A percentile compares a stretch with the other conserved stretches of the same genome.
phyloP scores from a whole-genome alignment of 2,113 vertebrate species.

The Aythya baeri region DNA sequence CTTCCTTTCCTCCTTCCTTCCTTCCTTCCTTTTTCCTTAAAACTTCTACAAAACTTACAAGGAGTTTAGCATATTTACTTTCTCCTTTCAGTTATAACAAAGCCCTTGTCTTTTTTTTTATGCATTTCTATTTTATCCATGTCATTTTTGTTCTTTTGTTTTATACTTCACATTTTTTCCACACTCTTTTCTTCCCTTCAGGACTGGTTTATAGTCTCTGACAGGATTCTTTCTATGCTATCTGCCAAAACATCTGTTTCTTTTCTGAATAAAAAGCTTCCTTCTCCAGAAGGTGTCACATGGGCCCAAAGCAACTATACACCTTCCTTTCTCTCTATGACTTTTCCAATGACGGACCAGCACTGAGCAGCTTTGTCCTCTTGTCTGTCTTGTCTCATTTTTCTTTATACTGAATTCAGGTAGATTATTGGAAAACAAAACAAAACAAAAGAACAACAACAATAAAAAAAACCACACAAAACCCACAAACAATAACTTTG shows the following conservation, averaged over 20 bases:
- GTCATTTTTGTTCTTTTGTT: constrained; percentile 71
- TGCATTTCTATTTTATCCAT: constrained; percentile 69
- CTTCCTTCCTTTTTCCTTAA: background rate
- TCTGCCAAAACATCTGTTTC: constrained; percentile 79
- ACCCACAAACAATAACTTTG: background rate
- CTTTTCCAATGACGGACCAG: constrained; percentile 30
- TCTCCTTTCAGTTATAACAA: constrained; percentile 64
- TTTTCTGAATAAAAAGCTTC: constrained; percentile 72
- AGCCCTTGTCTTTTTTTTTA: constrained; percentile 48
- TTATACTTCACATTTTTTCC: constrained; percentile 66
- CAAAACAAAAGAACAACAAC: background rate
- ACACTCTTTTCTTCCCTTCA: constrained; percentile 48
- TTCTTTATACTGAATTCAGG: background rate
- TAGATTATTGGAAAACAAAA: background rate
- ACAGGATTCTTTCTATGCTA: constrained; percentile 72
- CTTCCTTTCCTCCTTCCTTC: background rate
- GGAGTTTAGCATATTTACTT: constrained; percentile 47
- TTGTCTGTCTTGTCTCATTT: constrained; percentile 34
- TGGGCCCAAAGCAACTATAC: constrained; percentile 53
- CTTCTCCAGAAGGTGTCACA: constrained; percentile 68
- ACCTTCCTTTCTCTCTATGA: constrained; percentile 5
- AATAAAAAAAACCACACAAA: too few relatives aligned
- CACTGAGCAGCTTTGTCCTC: constrained; percentile 13
- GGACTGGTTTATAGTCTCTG: constrained; percentile 74
- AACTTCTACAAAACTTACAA: constrained; percentile 64